phyloP scores from a whole-genome alignment of 2,888 invertebrate genomes.

The Ligdia adustata region DNA sequence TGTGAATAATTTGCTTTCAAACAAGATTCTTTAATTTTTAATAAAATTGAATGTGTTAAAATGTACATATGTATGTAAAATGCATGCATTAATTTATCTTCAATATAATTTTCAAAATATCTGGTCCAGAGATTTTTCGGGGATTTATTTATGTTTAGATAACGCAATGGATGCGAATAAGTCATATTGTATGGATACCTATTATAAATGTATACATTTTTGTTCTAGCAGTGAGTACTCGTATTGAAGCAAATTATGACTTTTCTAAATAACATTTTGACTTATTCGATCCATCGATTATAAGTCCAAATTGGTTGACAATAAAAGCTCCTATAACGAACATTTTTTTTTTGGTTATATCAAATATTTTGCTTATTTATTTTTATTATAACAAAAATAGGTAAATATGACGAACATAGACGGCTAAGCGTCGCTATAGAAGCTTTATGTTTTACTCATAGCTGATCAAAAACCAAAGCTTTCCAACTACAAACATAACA shows the following conservation, averaged over 20 bases:
- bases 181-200: no score
- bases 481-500: conserved; percentile 29
- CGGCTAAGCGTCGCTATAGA: conserved; percentile 61
- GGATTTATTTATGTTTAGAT: no score
- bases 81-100: conserved; percentile 1
- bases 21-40: no score
- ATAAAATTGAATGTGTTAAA: no score
- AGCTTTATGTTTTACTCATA: conserved; percentile 50
- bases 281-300: not conserved
- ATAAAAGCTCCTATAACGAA: conserved; percentile 58
- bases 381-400: conserved; percentile 12
- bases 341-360: not conserved
- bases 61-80: no score
- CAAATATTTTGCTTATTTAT: conserved; percentile 8
- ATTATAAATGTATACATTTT: no score
- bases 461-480: conserved; percentile 31
- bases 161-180: conserved; percentile 8
- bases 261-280: not conserved
- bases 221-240: not conserved
- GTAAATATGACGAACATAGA: conserved; percentile 1
- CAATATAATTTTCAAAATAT: no score
- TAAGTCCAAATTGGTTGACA: conserved; percentile 34
- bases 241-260: no score
- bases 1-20: no score
- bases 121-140: no score